Base-by-base conservation (phyloP, 37 sponge, comb jelly and placozoan species). In the Spongilla lacustris region DNA sequence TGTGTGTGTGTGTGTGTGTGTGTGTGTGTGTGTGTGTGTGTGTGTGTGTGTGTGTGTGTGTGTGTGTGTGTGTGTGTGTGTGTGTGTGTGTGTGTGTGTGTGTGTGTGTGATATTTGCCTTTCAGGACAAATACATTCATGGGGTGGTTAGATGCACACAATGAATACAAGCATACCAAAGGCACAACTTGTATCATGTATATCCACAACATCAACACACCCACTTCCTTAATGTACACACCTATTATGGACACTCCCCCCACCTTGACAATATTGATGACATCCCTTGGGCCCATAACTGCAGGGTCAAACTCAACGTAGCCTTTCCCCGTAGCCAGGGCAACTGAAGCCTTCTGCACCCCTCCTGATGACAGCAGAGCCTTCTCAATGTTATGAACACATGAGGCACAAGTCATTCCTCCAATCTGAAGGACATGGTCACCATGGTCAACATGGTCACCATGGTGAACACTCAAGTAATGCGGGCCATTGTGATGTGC, bases 371-470 rank as follows among this genome's bases (percentile, higher is more conserved):
- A 74, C 50, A 22, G 68, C 22, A 95, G 82, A 11, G 88, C 84
- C 27, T 88, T 80, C 82, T 96, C 94, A 69, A 96, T 94, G 25
- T 85, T 76, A 69, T 49, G 71, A 25, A 96, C 97, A 92, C 97
- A 96, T 23, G 94, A 94, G 48, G 91, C 77, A 84, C 94, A 96
- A 0, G 90, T 91, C 97, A 96, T 94, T 2, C 94, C 97, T n/a
- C 76, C 67, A n/a, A 90, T 67, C 83, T 82, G 66, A 11, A 75
- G 36, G 26, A 31, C 26, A 68, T 30, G 13, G 4, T 27, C 29
- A n/a, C n/a, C n/a, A n/a, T n/a, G n/a, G n/a, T n/a, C n/a, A n/a
- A n/a, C n/a, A n/a, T n/a, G n/a, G n/a, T n/a, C n/a, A n/a, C n/a
- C n/a, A n/a, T n/a, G n/a, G n/a, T n/a, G n/a, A 26, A 78, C 50